Percentiles rank a stretch among this genome's conserved stretches.
These are phyloP conservation scores for Drosophila arizonae DNA, from an alignment of 1,140 invertebrate species.

Conservation along the genomic window DNA sequence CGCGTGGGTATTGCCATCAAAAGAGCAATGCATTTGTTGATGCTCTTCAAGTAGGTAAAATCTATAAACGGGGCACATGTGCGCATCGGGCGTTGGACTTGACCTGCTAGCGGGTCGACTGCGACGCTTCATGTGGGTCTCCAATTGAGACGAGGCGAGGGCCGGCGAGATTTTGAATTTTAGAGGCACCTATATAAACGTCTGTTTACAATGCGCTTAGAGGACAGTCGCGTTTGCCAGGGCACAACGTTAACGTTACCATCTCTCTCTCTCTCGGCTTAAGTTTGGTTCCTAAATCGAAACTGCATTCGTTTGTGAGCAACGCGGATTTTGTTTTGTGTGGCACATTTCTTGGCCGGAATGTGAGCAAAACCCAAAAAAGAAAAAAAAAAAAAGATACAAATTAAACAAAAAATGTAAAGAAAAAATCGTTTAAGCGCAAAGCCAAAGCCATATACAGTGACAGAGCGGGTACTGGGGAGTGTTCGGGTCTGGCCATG, in stretches of 20 bases:
- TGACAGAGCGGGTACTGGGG: neutral
- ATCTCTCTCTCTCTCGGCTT: neutral
- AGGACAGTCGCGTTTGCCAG: conserved; percentile 67
- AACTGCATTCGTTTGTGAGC: conserved; percentile 45
- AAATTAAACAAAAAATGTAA: conserved; percentile 21
- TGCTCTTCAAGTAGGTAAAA: conserved; percentile 77
- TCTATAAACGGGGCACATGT: conserved; percentile 56
- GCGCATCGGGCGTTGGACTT: conserved; percentile 53
- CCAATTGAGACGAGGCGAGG: neutral
- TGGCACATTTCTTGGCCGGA: conserved; percentile 37
- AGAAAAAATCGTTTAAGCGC: conserved; percentile 60
- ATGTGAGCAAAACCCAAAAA: conserved; percentile 51
- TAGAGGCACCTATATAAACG: conserved; percentile 76
- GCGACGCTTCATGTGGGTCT: conserved; percentile 76
- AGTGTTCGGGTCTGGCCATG: conserved; percentile 57
- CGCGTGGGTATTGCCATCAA: conserved; percentile 68
- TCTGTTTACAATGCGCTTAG: conserved; percentile 70
- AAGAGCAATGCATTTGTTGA: conserved; percentile 15
- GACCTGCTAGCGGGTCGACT: conserved; percentile 59
- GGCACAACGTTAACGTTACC: conserved; percentile 51
- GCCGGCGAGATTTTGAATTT: conserved; percentile 55
- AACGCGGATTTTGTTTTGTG: conserved; percentile 46
- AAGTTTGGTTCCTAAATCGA: conserved; percentile 31
- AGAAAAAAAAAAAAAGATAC: conserved; percentile 5
- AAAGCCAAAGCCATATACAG: conserved; percentile 34